Evolutionary conservation across 2,113 vertebrate genomes (phyloP).

Genomic region (Mirounga angustirostris): DNA sequence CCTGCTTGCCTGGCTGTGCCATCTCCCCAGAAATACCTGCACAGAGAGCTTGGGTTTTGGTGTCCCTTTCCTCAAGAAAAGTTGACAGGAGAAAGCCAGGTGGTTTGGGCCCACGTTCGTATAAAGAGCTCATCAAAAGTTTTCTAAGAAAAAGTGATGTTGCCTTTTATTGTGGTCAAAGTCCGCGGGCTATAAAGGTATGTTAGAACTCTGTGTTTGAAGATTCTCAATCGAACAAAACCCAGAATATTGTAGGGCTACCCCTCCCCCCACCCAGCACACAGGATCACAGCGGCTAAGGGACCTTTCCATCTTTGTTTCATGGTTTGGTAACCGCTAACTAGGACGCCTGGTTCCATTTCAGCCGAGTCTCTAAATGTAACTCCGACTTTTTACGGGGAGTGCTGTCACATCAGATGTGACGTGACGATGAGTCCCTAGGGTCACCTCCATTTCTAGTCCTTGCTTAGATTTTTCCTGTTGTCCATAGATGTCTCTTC

Average conservation of each 20-base stretch:
- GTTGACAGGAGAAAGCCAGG: neutral
- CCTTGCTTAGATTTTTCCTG: neutral
- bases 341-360: rapidly evolving
- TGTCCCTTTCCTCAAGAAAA: neutral
- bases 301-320: rapidly evolving
- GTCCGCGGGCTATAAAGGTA: neutral
- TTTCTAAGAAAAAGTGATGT: neutral
- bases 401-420: too few relatives aligned
- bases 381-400: too few relatives aligned
- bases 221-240: neutral
- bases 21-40: neutral
- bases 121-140: neutral
- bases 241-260: rapidly evolving
- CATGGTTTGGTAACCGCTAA: rapidly evolving
- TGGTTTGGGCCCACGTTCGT: neutral
- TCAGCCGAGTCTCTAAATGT: neutral
- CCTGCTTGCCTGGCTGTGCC: neutral
- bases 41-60: neutral
- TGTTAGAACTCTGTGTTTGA: neutral
- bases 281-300: rapidly evolving
- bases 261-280: rapidly evolving
- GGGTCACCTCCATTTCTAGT: neutral
- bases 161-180: neutral
- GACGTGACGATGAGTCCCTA: rapidly evolving
- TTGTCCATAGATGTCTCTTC: neutral